Base-by-base conservation (phyloP, 2,888 invertebrate genomes). In the Elmis aenea region DNA sequence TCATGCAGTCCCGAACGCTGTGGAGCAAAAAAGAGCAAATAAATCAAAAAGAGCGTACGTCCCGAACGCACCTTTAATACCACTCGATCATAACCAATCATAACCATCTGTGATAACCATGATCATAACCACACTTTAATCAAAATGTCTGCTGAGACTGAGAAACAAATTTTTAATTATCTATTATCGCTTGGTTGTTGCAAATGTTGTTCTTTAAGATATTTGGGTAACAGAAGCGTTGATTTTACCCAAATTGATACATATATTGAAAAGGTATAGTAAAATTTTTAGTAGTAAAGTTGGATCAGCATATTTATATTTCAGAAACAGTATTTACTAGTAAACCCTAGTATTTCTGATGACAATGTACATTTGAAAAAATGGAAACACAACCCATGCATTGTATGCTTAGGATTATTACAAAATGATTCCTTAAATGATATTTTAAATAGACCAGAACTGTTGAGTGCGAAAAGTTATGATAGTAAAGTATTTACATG, bases 401-500 rank as follows among this genome's bases (percentile, higher is more conserved):
- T 75, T 1, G 74, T 77, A 29, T 91, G 90, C 57, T 65, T 90
- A 3, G 86, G 85, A 1, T 66, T 89, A 3, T 72, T 90, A 31
- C 80, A 85, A 53, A 69, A 74, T 33, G 62, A 68, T 10, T 69
- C 72, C 28, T 67, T 75, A 30, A 62, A 70, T 2, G 66, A 71
- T 42, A 70, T 76, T 8, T 64, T 80, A 35, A 66, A 76, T 6
- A 61, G 67, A n/a, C 59, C 74, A 5, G 65, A 69, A 44, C 70
- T 75, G 47, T 66, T 73, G 62, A 73, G 61, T 44, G 61, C 69
- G 22, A 57, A 60, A 9, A 60, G 78, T 30, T 86, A 84, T 56
- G 83, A 84, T 50, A 75, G 79, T 37, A 57, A 66, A 1, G 74
- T 75, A 3, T 84, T 85, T 52, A 79, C 81, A 0, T 75, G 83